Percentiles rank a stretch among this genome's conserved stretches.
Evolutionary conservation across 2,113 vertebrate species (phyloP).

Genomic region (Sceloporus undulatus): DNA sequence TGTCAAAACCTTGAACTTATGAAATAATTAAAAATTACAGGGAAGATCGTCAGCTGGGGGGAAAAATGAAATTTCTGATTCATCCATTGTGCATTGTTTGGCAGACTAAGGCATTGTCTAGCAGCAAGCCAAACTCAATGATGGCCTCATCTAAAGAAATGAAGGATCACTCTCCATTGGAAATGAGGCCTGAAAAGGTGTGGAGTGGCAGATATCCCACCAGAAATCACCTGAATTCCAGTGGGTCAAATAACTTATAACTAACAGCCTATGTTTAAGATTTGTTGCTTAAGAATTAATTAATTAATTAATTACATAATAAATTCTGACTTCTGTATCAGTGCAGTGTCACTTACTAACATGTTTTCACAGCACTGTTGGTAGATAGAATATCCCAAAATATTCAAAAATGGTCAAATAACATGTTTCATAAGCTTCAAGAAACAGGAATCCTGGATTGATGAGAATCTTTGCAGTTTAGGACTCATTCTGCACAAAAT

Average conservation of each 20-base stretch:
- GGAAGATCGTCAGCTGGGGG: neutral
- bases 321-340: no score
- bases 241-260: constrained; percentile 45
- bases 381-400: no score
- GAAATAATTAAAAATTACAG: constrained; percentile 16
- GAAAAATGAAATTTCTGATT: neutral
- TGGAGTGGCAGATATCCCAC: neutral
- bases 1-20: constrained; percentile 34
- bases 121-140: neutral
- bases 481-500: no score
- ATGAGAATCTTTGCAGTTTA: no score
- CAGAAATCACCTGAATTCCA: constrained; percentile 21
- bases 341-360: no score
- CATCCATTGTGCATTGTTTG: constrained; percentile 5
- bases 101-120: constrained; percentile 37
- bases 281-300: no score
- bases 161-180: neutral
- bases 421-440: no score
- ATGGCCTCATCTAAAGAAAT: constrained; percentile 12
- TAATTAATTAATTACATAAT: no score
- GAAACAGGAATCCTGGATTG: no score
- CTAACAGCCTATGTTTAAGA: no score
- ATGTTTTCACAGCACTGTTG: no score
- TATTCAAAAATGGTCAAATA: no score
- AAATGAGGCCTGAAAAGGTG: neutral